Evolutionary conservation across 2,113 vertebrate genomes (phyloP).

Genomic region (Sturnira hondurensis): DNA sequence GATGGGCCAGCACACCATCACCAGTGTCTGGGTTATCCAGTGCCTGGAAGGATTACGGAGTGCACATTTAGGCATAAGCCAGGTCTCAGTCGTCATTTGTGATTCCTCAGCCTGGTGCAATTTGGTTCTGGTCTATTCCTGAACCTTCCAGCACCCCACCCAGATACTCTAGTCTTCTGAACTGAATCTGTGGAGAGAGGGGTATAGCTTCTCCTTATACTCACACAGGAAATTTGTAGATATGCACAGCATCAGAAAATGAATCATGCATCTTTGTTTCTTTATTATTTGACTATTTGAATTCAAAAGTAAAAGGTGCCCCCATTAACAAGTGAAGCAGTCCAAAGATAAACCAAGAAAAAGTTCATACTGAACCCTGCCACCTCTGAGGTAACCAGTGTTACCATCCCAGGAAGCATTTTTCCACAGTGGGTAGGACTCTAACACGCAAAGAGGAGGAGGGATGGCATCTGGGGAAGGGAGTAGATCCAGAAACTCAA

Average conservation of each 20-base stretch:
- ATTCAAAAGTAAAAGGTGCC: not conserved
- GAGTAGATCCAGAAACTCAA: not conserved
- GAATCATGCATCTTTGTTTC: not conserved
- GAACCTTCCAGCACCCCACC: not conserved
- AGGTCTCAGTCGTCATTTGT: not conserved
- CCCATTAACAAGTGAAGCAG: not conserved
- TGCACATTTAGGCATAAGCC: not conserved
- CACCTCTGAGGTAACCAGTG: not conserved
- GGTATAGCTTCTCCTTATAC: not conserved
- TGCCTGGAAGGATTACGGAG: not conserved
- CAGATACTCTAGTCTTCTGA: not conserved
- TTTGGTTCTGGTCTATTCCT: not conserved
- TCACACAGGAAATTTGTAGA: not conserved
- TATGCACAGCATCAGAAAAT: not conserved
- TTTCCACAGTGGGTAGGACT: not conserved
- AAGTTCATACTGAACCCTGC: not conserved
- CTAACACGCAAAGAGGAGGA: not conserved
- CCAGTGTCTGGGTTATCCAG: not conserved
- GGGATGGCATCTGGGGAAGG: not conserved
- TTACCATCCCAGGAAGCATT: not conserved
- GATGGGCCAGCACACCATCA: not conserved
- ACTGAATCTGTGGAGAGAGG: rapidly evolving
- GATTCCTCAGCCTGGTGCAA: not conserved
- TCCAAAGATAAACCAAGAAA: not conserved
- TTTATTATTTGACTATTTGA: not conserved